phyloP scores from a whole-genome alignment of 2,888 invertebrate species.

The Andrena praecox region DNA sequence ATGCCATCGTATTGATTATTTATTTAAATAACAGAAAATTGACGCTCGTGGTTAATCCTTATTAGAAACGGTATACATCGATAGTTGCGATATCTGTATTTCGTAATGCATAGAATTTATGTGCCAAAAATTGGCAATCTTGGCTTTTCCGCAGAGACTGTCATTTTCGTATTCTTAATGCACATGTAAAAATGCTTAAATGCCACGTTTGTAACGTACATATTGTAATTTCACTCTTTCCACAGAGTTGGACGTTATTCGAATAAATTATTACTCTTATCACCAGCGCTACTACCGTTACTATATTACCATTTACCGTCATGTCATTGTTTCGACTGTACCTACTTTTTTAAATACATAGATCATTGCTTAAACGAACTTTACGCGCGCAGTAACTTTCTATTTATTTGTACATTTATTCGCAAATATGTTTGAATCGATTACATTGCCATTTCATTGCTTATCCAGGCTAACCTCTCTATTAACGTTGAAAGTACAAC shows the following conservation, averaged over 20 bases:
- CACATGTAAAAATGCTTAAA: conserved; percentile 65
- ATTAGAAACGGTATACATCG: conserved; percentile 11
- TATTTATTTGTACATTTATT: conserved; percentile 31
- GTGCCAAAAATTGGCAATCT: neutral
- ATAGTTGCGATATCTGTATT: conserved; percentile 22
- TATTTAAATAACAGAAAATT: conserved; percentile 31
- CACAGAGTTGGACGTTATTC: conserved; percentile 60
- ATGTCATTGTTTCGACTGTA: conserved; percentile 28
- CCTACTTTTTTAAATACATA: conserved; percentile 29
- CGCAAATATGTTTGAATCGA: conserved; percentile 1
- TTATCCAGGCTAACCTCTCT: neutral
- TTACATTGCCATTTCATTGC: conserved; percentile 40
- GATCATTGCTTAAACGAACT: conserved; percentile 31
- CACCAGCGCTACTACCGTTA: conserved; percentile 12
- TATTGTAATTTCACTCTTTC: conserved; percentile 58
- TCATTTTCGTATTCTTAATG: conserved; percentile 59
- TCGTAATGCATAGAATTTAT: conserved; percentile 8
- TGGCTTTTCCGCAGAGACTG: conserved; percentile 58
- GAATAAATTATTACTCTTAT: conserved; percentile 55
- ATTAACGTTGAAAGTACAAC: neutral
- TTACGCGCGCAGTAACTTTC: conserved; percentile 11
- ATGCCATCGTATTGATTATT: conserved; percentile 10
- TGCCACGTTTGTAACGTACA: conserved; percentile 52
- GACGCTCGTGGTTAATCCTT: conserved; percentile 10
- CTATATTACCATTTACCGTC: conserved; percentile 27